Base-by-base conservation (phyloP, 1,140 invertebrate genomes). In the Drosophila sulfurigaster region DNA sequence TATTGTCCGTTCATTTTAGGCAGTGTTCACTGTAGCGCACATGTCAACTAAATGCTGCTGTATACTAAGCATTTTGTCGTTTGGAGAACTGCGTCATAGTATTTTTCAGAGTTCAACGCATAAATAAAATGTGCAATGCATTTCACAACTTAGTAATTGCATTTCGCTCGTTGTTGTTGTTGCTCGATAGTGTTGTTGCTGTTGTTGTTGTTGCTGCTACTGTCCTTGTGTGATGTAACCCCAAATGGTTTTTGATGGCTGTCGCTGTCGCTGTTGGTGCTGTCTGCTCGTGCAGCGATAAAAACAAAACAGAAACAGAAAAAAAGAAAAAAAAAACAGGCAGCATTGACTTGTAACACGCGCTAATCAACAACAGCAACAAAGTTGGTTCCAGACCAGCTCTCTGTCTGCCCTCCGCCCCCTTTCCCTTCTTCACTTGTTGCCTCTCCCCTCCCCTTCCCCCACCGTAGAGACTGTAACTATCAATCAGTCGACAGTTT, bases 151-250 rank as follows among this genome's bases (percentile, higher is more conserved):
- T 69, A 48, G 66, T 67, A 81, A 77, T 81, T 72, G 67, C 63
- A 68, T 76, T 82, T 82, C 38, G 45, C 65, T 10, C 30, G 7
- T 59, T 41, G 32, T 41, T 52, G 5, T 15, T 52, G 51, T 41
- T 32, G 30, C 1, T 32, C 1, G 30, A 5, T 0, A 32, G 30
- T 6, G 6, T 32, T 32, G 30, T 59, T 79, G 54, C 20, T 46
- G 41, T 45, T 71, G 68, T 56, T 74, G 30, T 1, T 78, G 56
- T 7, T 79, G 41, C 11, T 54, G 35, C 25, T 57, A 43, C 63
- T 82, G 70, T 82, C 79, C 79, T 81, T 81, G 79, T 81, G 79
- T 81, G 79, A 71, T 62, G 80, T 79, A 82, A 82, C 68, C 76
- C 72, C 62, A 79, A 79, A 82, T 68, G 71, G 58, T 73, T 72